phyloP scores from a whole-genome alignment of 2,888 invertebrate genomes.

The Cheilosia variabilis region DNA sequence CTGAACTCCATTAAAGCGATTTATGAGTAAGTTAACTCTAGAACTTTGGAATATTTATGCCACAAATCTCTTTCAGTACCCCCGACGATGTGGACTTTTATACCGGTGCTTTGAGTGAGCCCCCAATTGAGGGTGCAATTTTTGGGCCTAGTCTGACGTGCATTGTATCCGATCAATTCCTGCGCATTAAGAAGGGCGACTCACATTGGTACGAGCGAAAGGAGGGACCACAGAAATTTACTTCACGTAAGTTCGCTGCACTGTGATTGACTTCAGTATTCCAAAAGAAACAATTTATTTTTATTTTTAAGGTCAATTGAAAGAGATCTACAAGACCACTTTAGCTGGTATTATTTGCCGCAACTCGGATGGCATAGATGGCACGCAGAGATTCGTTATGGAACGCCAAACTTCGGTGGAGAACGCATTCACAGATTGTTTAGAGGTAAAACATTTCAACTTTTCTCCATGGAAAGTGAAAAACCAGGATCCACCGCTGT shows the following conservation, averaged over 20 bases:
- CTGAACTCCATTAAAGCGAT: slow-evolving; percentile 86
- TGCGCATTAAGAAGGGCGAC: slow-evolving; percentile 91
- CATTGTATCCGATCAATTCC: slow-evolving; percentile 93
- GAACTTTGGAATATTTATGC: not conserved
- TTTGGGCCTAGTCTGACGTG: slow-evolving; percentile 94
- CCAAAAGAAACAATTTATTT: not conserved
- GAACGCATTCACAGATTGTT: slow-evolving; percentile 88
- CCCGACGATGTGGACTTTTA: slow-evolving; percentile 95
- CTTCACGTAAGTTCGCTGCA: slow-evolving; percentile 84
- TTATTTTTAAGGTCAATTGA: slow-evolving; percentile 87
- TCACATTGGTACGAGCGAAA: slow-evolving; percentile 94
- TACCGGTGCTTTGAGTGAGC: slow-evolving; percentile 93
- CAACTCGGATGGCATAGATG: slow-evolving; percentile 88
- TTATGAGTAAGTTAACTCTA: slow-evolving; percentile 85
- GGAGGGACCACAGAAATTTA: slow-evolving; percentile 87
- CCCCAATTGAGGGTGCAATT: slow-evolving; percentile 88
- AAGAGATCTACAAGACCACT: slow-evolving; percentile 91
- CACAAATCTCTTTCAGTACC: slow-evolving; percentile 81
- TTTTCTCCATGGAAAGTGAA: slow-evolving; percentile 85
- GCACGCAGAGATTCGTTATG: slow-evolving; percentile 89
- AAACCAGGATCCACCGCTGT: not conserved
- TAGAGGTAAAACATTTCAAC: slow-evolving; percentile 85
- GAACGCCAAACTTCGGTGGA: slow-evolving; percentile 85
- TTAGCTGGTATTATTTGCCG: slow-evolving; percentile 91
- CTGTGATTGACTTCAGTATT: too few relatives aligned